Conservation (phyloP, 2,113 vertebrate genomes). For the Scytalopus superciliaris region DNA sequence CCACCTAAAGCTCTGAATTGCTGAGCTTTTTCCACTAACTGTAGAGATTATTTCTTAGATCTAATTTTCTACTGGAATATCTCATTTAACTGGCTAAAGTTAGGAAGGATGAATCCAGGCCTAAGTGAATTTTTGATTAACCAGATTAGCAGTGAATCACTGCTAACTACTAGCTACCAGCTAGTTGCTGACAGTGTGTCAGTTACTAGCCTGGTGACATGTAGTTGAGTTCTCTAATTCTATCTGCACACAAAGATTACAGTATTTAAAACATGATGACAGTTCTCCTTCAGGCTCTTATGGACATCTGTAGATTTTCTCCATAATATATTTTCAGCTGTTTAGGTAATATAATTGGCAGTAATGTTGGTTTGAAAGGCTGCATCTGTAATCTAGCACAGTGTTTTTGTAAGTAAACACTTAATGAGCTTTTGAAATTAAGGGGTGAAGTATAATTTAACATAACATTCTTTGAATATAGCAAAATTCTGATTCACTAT, state of each 20-base stretch:
- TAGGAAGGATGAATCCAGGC: background rate
- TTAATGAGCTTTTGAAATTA: background rate
- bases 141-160: background rate
- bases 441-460: background rate
- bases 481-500: background rate
- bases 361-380: background rate
- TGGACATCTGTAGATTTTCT: background rate
- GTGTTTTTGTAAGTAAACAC: background rate
- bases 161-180: background rate
- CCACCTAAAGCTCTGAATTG: background rate
- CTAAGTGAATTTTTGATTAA: background rate
- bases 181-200: background rate
- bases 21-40: background rate
- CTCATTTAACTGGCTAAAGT: background rate
- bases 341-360: background rate
- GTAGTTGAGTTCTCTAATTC: background rate
- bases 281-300: background rate
- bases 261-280: background rate
- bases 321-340: background rate
- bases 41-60: background rate
- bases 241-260: background rate
- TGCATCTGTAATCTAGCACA: background rate
- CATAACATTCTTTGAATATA: background rate
- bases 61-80: background rate
- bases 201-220: background rate